Evolutionary conservation across 2,888 invertebrate species (phyloP).

Genomic region (Galerucella pusilla): DNA sequence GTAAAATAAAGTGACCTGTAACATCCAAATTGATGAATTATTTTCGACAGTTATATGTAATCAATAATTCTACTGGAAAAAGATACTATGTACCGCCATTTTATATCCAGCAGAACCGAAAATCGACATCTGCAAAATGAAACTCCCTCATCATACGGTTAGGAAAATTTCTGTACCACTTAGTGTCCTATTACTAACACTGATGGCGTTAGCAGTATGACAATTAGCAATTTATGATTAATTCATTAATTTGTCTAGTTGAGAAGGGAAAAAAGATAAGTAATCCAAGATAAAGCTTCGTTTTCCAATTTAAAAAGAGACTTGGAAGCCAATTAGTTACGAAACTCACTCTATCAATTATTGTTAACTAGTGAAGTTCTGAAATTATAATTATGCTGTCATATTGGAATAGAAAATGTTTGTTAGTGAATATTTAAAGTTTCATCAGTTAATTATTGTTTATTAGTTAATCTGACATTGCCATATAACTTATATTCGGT

Average conservation of each 20-base stretch:
- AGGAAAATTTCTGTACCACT: background rate
- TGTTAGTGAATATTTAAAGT: too few species aligned
- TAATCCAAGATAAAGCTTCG: background rate
- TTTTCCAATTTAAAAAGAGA: background rate
- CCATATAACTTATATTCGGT: too few species aligned
- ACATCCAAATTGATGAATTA: background rate
- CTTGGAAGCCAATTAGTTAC: too few species aligned
- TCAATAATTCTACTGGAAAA: background rate
- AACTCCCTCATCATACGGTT: background rate
- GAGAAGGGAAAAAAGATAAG: background rate
- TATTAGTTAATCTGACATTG: too few species aligned
- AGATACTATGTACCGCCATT: background rate
- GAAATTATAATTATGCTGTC: too few species aligned
- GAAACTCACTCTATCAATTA: too few species aligned
- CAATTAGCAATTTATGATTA: background rate
- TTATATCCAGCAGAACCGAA: background rate
- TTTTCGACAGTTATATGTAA: background rate
- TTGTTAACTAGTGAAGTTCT: too few species aligned
- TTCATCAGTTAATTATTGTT: too few species aligned
- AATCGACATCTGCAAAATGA: background rate
- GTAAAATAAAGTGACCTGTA: too few species aligned
- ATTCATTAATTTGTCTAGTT: background rate
- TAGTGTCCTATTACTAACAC: background rate
- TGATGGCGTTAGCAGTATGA: background rate
- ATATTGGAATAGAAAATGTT: too few species aligned